Conservation (phyloP, 2,113 vertebrate genomes). For the Eudyptes chrysolophus region DNA sequence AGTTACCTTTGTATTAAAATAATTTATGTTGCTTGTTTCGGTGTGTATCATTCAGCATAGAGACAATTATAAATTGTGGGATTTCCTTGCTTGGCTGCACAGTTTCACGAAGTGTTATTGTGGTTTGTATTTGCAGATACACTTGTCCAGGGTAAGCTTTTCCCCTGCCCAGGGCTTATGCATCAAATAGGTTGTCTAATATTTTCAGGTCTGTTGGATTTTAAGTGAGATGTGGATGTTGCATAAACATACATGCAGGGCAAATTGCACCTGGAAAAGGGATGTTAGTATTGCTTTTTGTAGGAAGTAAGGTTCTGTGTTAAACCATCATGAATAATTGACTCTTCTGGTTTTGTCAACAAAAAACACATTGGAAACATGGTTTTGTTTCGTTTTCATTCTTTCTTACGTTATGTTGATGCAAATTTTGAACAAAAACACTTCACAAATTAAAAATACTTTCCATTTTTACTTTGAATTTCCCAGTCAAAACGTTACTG, state of each 20-base stretch:
- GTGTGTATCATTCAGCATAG: neutral
- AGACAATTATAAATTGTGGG: neutral
- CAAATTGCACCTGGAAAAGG: neutral
- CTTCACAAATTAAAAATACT: neutral
- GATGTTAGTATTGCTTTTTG: neutral
- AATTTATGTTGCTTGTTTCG: neutral
- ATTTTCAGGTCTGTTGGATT: neutral
- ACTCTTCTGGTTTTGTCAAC: neutral
- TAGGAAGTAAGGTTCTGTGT: neutral
- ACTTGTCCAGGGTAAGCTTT: neutral
- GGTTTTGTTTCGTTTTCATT: neutral
- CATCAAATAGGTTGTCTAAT: neutral
- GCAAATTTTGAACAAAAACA: neutral
- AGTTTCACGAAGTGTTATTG: neutral
- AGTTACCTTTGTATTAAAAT: neutral
- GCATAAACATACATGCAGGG: neutral
- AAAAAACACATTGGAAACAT: neutral
- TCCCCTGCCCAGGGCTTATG: neutral
- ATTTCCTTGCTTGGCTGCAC: neutral
- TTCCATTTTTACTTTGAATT: neutral
- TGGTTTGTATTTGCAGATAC: neutral
- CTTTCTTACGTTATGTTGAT: neutral
- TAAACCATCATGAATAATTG: neutral
- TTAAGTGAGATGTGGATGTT: neutral
- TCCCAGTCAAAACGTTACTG: neutral